A percentile compares a stretch with the other conserved stretches of the same genome.
These are phyloP conservation scores for Clinocottus analis DNA, from an alignment of 2,113 vertebrate genomes.

Conservation along the genomic window DNA sequence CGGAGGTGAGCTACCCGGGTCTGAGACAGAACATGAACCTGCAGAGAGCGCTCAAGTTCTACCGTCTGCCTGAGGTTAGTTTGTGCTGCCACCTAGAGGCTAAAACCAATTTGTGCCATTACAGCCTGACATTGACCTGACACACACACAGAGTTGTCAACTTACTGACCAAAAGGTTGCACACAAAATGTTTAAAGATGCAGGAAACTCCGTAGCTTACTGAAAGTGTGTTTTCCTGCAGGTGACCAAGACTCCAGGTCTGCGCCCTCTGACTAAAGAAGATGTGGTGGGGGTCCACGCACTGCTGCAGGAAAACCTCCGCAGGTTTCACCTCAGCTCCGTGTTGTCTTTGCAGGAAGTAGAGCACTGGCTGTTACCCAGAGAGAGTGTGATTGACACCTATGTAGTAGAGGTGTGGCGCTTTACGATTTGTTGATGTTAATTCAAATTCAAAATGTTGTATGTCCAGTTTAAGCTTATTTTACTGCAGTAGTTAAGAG, in stretches of 20 bases:
- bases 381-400: conserved; percentile 92
- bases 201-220: not conserved
- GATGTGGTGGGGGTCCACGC: conserved; percentile 85
- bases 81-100: conserved; percentile 58
- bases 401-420: conserved; percentile 94
- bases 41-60: conserved; percentile 92
- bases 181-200: not conserved
- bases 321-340: conserved; percentile 88
- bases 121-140: not conserved
- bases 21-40: conserved; percentile 91
- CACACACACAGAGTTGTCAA: not conserved
- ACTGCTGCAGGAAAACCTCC: conserved; percentile 85
- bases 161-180: not conserved
- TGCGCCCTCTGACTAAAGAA: conserved; percentile 88
- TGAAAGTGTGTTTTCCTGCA: conserved; percentile 49
- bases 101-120: not conserved
- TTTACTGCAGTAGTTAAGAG: not conserved
- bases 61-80: conserved; percentile 93
- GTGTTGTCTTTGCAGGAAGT: conserved; percentile 88
- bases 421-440: not conserved
- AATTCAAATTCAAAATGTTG: not conserved
- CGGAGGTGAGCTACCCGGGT: conserved; percentile 92
- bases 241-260: conserved; percentile 87
- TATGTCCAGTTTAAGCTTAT: not conserved
- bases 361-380: conserved; percentile 93